Base-by-base conservation (phyloP, 1,140 invertebrate genomes). In the Hylaeus anthracinus region DNA sequence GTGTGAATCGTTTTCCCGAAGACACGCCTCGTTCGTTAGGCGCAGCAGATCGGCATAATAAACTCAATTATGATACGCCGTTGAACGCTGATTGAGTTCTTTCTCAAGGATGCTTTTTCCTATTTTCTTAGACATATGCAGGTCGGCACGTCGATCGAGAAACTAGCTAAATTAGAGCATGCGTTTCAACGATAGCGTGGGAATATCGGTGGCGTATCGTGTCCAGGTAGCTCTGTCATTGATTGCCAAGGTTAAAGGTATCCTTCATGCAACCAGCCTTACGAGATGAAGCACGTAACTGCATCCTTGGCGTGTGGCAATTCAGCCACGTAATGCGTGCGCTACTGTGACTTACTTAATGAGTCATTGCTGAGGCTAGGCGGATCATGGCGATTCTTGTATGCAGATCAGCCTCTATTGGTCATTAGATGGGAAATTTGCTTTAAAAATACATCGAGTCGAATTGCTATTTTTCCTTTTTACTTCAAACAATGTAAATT, bases 331-430 rank as follows among this genome's bases (percentile, higher is more conserved):
- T 89, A 87, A 84, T 45, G 14, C 48, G 55, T 79, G 41, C 66
- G 45, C 72, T 61, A 77, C 53, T 72, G 72, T 81, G 81, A 82
- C 67, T 86, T 84, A 78, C 80, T 83, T 86, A 85, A 89, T 92
- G 90, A 92, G 53, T 91, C 91, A 91, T 80, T 85, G 84, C 70
- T 58, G 79, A 76, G 85, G 60, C 81, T 86, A 61, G 73, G 86
- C 79, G 48, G 60, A 65, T 86, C 55, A 43, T 26, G 41, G 58
- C 45, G 12, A 60, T 61, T 67, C 26, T 12, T 51, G 8, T 14
- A 65, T 39, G 37, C 60, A 8, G 8, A 64, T 65, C 37, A 45
- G 55, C 15, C 1, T 26, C 8, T 37, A 58, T 2, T 53, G 56
- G 45, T 55, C 45, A 1, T 41, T n/a, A 10, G 10, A 56, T 0